Evolutionary conservation across 1,140 invertebrate species (phyloP).

Genomic region (Galleria mellonella): DNA sequence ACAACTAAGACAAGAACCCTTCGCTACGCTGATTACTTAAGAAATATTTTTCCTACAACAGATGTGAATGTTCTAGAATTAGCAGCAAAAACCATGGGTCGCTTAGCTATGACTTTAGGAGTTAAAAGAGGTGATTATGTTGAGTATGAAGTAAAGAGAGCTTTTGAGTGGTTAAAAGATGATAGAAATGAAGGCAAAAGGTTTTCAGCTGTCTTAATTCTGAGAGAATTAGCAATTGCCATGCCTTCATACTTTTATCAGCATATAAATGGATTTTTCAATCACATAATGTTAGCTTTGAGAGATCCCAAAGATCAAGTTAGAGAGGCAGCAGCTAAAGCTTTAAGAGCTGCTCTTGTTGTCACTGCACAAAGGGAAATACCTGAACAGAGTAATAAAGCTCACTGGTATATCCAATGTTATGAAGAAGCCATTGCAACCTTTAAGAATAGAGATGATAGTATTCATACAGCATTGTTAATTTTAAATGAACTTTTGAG

Average conservation of each 20-base stretch:
- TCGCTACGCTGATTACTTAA: conserved; percentile 93
- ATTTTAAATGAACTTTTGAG: conserved; percentile 96
- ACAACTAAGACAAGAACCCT: conserved; percentile 91
- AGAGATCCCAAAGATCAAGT: conserved; percentile 93
- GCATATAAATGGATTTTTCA: conserved; percentile 96
- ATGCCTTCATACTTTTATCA: conserved; percentile 99
- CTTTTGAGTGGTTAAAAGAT: conserved; percentile 93
- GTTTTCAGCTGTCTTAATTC: conserved; percentile 92
- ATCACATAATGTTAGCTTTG: conserved; percentile 94
- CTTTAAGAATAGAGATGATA: conserved; percentile 91
- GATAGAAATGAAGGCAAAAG: conserved; percentile 92
- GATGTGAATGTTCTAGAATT: conserved; percentile 95
- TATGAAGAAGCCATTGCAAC: conserved; percentile 90
- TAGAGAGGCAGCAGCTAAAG: conserved; percentile 93
- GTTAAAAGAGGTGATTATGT: conserved; percentile 96
- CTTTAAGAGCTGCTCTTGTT: conserved; percentile 92
- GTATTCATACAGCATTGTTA: conserved; percentile 93
- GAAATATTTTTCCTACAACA: conserved; percentile 90
- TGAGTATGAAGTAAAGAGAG: conserved; percentile 94
- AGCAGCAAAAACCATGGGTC: conserved; percentile 95
- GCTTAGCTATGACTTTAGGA: conserved; percentile 90
- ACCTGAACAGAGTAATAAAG: conserved; percentile 89
- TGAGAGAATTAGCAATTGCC: conserved; percentile 95
- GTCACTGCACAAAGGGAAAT: conserved; percentile 96
- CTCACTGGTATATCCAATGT: conserved; percentile 93